Evolutionary conservation across 2,888 invertebrate species (phyloP).

Genomic region (Taenaris catops): DNA sequence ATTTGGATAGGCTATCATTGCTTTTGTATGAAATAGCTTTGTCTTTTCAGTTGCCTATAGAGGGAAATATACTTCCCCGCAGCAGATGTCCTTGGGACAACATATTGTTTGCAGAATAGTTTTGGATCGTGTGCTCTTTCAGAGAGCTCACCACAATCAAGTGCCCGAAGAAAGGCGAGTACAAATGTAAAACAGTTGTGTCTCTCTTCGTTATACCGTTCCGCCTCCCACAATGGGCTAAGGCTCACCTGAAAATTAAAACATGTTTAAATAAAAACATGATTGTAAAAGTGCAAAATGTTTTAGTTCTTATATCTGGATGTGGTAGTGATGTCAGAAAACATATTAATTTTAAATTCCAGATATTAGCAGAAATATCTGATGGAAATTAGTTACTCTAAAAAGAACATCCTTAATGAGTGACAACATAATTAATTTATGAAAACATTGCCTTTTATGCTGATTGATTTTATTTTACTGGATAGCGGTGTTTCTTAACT

Average conservation of each 20-base stretch:
- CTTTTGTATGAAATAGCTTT: constrained; percentile 67
- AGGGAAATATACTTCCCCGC: constrained; percentile 92
- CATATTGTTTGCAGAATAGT: constrained; percentile 88
- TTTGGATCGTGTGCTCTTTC: constrained; percentile 84
- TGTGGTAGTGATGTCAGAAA: too few species aligned
- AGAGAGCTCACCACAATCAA: constrained; percentile 86
- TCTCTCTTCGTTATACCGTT: constrained; percentile 85
- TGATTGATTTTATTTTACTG: too few species aligned
- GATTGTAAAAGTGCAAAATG: too few species aligned
- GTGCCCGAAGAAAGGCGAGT: constrained; percentile 85
- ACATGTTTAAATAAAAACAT: neutral
- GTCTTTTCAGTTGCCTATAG: constrained; percentile 84
- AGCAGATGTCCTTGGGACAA: constrained; percentile 89
- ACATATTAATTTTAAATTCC: too few species aligned
- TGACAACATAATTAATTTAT: too few species aligned
- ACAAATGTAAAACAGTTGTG: constrained; percentile 95
- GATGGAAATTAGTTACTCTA: too few species aligned
- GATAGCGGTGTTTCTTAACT: too few species aligned
- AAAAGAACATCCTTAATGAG: too few species aligned
- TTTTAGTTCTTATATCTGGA: too few species aligned
- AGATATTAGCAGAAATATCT: too few species aligned
- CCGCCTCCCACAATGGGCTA: constrained; percentile 82
- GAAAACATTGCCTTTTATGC: too few species aligned
- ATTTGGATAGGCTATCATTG: constrained; percentile 46
- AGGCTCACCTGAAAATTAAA: constrained; percentile 59